phyloP scores from a whole-genome alignment of 2,888 invertebrate genomes.

The Cyclophora punctaria region DNA sequence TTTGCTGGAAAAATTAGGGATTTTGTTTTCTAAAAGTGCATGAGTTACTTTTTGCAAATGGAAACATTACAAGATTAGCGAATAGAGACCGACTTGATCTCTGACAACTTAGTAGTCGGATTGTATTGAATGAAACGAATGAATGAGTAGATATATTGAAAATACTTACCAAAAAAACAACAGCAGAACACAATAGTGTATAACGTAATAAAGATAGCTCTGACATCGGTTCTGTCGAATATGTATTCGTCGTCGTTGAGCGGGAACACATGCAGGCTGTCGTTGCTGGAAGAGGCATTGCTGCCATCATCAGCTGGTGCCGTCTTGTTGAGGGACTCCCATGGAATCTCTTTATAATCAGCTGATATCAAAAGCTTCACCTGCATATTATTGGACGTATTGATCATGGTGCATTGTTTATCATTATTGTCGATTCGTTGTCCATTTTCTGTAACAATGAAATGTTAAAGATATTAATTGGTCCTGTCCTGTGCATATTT shows the following conservation, averaged over 20 bases:
- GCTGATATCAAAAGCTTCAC: constrained; percentile 39
- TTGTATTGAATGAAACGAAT: neutral
- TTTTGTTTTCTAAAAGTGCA: no score
- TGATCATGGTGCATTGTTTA: constrained; percentile 27
- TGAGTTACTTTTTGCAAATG: no score
- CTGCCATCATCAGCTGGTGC: constrained; percentile 20
- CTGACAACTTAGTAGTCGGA: neutral
- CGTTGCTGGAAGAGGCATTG: constrained; percentile 40
- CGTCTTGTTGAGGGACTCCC: constrained; percentile 34
- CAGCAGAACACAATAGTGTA: constrained; percentile 87
- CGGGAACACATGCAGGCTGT: constrained; percentile 27
- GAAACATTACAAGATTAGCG: no score
- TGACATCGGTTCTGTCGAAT: constrained; percentile 83
- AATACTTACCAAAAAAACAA: constrained; percentile 85
- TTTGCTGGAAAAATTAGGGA: no score
- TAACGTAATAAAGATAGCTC: constrained; percentile 82
- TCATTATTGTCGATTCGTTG: constrained; percentile 10
- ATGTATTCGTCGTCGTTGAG: constrained; percentile 78
- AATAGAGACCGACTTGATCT: neutral
- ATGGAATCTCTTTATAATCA: constrained; percentile 33
- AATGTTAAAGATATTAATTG: neutral
- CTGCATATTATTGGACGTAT: constrained; percentile 38
- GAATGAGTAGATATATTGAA: neutral
- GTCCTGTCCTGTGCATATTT: no score
- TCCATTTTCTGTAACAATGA: constrained; percentile 45